Conservation (phyloP, 2,888 invertebrate species). For the Chloroclysta siterata region DNA sequence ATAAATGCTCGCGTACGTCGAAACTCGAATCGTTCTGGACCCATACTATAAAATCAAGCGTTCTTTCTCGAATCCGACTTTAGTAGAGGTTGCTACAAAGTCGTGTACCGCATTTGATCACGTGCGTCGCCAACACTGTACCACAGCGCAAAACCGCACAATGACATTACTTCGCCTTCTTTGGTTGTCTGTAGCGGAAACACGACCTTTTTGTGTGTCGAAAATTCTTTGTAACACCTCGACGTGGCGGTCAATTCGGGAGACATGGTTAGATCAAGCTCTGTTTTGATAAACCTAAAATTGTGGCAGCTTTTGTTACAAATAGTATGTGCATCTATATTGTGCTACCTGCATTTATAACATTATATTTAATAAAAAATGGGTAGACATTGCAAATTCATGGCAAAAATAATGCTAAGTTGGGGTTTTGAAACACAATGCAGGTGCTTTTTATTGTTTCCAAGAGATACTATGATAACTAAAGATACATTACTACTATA, state of each 20-base stretch:
- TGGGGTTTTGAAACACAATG: no score
- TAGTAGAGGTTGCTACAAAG: conserved; percentile 31
- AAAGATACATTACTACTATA: no score
- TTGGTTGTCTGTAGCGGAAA: conserved; percentile 66
- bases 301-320: no score
- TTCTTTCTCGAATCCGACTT: background rate
- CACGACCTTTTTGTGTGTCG: conserved; percentile 62
- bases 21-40: background rate
- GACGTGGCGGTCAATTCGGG: conserved; percentile 32
- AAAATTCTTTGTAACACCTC: conserved; percentile 72
- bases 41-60: background rate
- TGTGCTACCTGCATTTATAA: no score
- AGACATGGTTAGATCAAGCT: background rate
- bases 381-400: no score
- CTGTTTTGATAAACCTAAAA: background rate
- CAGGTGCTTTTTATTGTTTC: no score
- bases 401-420: no score
- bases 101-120: conserved; percentile 60
- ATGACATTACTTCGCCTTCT: conserved; percentile 66
- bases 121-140: conserved; percentile 56
- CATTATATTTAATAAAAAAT: no score
- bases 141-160: conserved; percentile 62
- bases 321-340: no score
- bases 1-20: background rate
- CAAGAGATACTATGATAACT: no score